These are phyloP conservation scores for Riparia riparia DNA, from an alignment of 2,113 vertebrate species.

Conservation along the genomic window DNA sequence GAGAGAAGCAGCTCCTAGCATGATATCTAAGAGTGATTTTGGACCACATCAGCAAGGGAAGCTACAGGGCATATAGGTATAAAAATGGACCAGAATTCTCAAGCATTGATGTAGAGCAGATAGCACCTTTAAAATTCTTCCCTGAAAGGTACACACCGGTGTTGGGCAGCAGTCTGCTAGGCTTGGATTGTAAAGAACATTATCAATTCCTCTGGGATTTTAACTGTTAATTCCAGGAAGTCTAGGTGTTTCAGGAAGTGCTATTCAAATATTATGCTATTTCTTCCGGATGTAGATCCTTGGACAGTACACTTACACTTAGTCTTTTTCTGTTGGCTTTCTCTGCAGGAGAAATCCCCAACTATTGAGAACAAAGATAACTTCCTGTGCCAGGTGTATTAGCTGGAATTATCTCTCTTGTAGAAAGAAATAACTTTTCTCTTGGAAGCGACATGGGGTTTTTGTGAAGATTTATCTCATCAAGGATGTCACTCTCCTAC, in stretches of 20 bases:
- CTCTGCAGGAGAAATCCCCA: background rate
- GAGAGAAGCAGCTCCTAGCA: background rate
- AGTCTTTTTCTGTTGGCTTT: background rate
- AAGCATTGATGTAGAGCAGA: background rate
- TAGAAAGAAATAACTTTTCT: background rate
- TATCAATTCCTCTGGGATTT: background rate
- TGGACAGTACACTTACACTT: background rate
- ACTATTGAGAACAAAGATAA: background rate
- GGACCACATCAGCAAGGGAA: background rate
- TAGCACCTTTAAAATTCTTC: background rate
- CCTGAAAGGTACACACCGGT: background rate
- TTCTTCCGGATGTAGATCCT: constrained; percentile 4
- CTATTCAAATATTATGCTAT: background rate
- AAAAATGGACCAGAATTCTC: background rate
- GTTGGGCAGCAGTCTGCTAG: background rate
- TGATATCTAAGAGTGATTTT: background rate
- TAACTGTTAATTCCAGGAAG: constrained; percentile 25
- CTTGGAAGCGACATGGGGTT: background rate
- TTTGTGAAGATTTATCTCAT: background rate
- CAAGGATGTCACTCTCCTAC: background rate
- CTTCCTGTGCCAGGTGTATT: constrained; percentile 24
- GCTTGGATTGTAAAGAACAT: background rate
- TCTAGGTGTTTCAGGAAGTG: constrained; percentile 47
- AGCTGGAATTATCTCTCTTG: background rate
- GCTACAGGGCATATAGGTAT: background rate